Conservation (phyloP, 2,888 invertebrate genomes). For the Cryptocheilus praepositus region DNA sequence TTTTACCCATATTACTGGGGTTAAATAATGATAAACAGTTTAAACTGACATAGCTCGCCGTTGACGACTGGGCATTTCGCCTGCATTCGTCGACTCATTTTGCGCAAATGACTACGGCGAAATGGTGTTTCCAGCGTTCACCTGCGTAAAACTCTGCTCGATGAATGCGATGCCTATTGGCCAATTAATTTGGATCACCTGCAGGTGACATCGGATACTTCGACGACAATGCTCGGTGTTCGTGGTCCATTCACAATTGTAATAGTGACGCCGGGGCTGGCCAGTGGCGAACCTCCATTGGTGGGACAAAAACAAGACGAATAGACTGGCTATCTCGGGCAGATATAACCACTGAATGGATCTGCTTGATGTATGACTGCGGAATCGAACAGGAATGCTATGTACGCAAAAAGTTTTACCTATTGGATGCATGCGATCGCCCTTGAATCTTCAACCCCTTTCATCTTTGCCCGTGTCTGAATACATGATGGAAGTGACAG, state of each 20-base stretch:
- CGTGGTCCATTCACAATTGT: slow-evolving; percentile 54
- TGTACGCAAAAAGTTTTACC: slow-evolving; percentile 47
- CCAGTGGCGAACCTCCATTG: slow-evolving; percentile 42
- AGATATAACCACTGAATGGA: slow-evolving; percentile 64
- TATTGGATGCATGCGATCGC: slow-evolving; percentile 39
- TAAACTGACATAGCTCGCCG: no score
- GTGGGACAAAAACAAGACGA: slow-evolving; percentile 66
- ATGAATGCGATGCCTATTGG: slow-evolving; percentile 39
- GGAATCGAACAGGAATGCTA: slow-evolving; percentile 48
- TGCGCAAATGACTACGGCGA: no score
- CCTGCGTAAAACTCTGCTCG: neutral
- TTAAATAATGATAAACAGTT: no score
- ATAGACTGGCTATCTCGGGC: slow-evolving; percentile 66
- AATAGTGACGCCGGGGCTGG: slow-evolving; percentile 43
- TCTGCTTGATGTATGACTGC: slow-evolving; percentile 51
- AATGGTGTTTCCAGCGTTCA: no score
- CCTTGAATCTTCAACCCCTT: neutral
- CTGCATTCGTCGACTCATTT: no score
- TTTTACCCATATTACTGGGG: no score
- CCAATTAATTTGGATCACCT: slow-evolving; percentile 61
- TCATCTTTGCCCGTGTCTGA: no score
- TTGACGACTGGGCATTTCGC: no score
- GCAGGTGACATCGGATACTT: slow-evolving; percentile 59
- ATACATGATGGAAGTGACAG: no score
- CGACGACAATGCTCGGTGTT: slow-evolving; percentile 57